phyloP scores from a whole-genome alignment of 2,113 vertebrate species.

The Candoia aspera region DNA sequence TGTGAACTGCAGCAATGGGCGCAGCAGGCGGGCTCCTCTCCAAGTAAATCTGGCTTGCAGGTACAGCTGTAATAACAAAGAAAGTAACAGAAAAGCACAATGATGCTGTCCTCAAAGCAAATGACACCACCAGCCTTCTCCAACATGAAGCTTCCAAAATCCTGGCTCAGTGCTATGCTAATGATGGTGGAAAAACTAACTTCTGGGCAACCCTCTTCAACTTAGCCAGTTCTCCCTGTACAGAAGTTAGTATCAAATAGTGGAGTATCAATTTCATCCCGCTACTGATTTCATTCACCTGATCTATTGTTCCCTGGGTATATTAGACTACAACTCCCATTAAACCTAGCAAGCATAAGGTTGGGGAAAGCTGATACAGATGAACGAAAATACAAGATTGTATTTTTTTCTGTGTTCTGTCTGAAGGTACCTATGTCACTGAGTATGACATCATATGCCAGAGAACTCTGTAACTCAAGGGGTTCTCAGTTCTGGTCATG shows the following conservation, averaged over 20 bases:
- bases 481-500: background rate
- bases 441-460: background rate
- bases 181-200: constrained; percentile 97
- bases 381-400: background rate
- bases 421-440: background rate
- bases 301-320: background rate
- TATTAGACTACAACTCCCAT: background rate
- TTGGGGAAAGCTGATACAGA: background rate
- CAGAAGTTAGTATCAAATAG: constrained; percentile 97
- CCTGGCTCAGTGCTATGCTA: constrained; percentile 88
- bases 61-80: constrained; percentile 81
- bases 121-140: constrained; percentile 84
- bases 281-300: background rate
- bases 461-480: background rate
- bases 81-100: background rate
- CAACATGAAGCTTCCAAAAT: constrained; percentile 92
- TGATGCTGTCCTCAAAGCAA: background rate
- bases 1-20: constrained; percentile 95
- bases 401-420: background rate
- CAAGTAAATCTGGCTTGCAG: constrained; percentile 95
- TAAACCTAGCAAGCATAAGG: background rate
- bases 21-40: constrained; percentile 90
- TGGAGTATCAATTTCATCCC: constrained; percentile 95
- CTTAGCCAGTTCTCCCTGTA: constrained; percentile 93
- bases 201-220: constrained; percentile 96